Percentiles rank a stretch among this genome's conserved stretches.
Evolutionary conservation across 2,888 invertebrate species (phyloP).

Genomic region (Tiliacea aurago): DNA sequence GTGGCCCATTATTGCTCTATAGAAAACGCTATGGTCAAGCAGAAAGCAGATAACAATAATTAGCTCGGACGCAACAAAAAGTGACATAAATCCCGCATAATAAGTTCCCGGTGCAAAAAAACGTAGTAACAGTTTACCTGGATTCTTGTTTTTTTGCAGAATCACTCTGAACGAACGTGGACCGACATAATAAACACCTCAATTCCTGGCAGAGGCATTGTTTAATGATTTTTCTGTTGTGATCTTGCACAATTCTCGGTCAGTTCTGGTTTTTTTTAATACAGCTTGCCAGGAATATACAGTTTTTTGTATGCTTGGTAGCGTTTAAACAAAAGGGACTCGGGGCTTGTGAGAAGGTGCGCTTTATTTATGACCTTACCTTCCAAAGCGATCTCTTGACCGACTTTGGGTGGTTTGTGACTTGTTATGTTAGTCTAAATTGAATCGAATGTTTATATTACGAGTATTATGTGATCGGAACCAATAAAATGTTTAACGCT

Average conservation of each 20-base stretch:
- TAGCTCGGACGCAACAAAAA: slow-evolving; percentile 89
- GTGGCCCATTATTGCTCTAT: slow-evolving; percentile 88
- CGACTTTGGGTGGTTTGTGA: slow-evolving; percentile 84
- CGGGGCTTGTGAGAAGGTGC: slow-evolving; percentile 87
- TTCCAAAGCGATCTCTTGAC: slow-evolving; percentile 84
- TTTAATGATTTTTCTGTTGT: slow-evolving; percentile 90
- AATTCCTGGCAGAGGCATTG: slow-evolving; percentile 89
- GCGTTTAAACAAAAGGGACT: slow-evolving; percentile 89
- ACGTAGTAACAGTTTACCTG: slow-evolving; percentile 85
- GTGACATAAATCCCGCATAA: slow-evolving; percentile 90
- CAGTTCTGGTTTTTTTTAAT: slow-evolving; percentile 80
- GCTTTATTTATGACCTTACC: slow-evolving; percentile 89
- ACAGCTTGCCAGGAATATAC: slow-evolving; percentile 84
- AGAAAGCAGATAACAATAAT: slow-evolving; percentile 90
- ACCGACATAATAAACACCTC: slow-evolving; percentile 90
- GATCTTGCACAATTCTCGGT: slow-evolving; percentile 89
- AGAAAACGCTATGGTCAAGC: slow-evolving; percentile 87
- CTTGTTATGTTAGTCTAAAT: slow-evolving; percentile 72
- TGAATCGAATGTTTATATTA: slow-evolving; percentile 70
- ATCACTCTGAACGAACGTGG: slow-evolving; percentile 82
- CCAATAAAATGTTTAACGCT: slow-evolving; percentile 76
- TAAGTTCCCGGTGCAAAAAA: slow-evolving; percentile 86
- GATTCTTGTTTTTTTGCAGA: slow-evolving; percentile 83
- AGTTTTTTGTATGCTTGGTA: slow-evolving; percentile 88
- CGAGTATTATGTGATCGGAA: slow-evolving; percentile 73